Conservation (phyloP, 64 coral and sea anemone genomes). For the Platygyra sinensis region DNA sequence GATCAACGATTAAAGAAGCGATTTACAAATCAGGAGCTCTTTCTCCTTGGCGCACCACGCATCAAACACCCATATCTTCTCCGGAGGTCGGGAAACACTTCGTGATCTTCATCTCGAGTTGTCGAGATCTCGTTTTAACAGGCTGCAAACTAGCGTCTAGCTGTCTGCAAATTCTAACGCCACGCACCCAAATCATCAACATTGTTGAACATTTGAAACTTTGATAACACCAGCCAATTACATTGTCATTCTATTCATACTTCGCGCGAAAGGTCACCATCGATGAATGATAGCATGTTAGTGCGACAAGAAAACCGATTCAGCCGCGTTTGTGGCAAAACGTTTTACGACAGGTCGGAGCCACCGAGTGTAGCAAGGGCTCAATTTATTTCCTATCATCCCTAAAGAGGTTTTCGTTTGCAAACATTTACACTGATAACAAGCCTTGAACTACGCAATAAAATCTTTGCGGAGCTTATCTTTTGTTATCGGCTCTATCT, state of each 20-base stretch:
- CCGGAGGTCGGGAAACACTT: conserved; percentile 28
- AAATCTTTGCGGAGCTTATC: conserved; percentile 61
- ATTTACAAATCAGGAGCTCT: conserved; percentile 32
- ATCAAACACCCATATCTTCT: neutral
- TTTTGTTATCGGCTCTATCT: conserved; percentile 66
- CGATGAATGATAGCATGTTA: conserved; percentile 3
- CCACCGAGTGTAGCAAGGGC: conserved; percentile 10
- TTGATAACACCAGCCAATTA: conserved; percentile 85
- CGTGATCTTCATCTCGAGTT: conserved; percentile 16
- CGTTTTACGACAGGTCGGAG: conserved; percentile 2
- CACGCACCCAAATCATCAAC: conserved; percentile 75
- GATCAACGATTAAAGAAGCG: conserved; percentile 50
- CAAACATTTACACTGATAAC: conserved; percentile 74
- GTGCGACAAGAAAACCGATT: conserved; percentile 15
- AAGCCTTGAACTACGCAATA: conserved; percentile 54
- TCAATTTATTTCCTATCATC: conserved; percentile 62
- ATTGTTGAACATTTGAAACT: conserved; percentile 68
- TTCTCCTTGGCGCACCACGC: neutral
- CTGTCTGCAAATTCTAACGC: conserved; percentile 71
- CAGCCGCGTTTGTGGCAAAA: conserved; percentile 4
- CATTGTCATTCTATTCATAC: conserved; percentile 78
- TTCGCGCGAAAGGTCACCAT: conserved; percentile 61
- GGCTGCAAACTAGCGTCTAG: conserved; percentile 86
- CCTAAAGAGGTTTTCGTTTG: conserved; percentile 59
- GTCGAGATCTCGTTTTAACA: conserved; percentile 94